Conservation (phyloP, 2,113 vertebrate species). For the Regulus satrapa region DNA sequence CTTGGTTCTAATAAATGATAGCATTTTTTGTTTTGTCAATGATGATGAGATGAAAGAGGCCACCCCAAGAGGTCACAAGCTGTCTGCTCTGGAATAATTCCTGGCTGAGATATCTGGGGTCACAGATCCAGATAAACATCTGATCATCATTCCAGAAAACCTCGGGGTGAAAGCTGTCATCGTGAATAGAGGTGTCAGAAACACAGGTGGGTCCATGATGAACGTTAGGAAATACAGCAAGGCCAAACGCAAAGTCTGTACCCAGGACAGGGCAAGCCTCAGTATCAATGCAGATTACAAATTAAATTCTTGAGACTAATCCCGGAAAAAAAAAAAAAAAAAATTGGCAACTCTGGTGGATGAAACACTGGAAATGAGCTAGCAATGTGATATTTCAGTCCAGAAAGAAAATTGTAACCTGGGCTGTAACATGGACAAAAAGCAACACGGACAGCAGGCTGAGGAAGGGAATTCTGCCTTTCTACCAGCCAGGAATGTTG, state of each 20-base stretch:
- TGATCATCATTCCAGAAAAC: neutral
- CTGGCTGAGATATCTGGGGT: neutral
- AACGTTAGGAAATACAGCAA: neutral
- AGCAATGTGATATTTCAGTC: neutral
- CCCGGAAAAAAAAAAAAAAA: too few relatives aligned
- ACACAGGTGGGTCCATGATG: neutral
- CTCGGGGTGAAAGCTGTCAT: neutral
- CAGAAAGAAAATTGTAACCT: neutral
- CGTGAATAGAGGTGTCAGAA: neutral
- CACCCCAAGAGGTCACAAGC: fast-evolving
- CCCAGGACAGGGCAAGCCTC: neutral
- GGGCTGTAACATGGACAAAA: neutral
- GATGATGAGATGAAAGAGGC: neutral
- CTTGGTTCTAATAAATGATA: neutral
- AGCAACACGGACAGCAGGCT: fast-evolving
- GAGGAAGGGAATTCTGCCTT: neutral
- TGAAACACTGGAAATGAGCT: neutral
- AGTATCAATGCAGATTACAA: neutral
- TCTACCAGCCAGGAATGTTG: neutral
- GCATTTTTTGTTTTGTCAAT: neutral
- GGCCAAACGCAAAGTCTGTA: neutral
- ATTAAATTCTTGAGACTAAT: neutral
- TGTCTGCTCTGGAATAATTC: neutral
- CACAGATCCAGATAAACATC: neutral
- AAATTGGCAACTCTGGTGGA: neutral